These are phyloP conservation scores for Willisornis vidua DNA, from an alignment of 2,113 vertebrate genomes.

Conservation along the genomic window DNA sequence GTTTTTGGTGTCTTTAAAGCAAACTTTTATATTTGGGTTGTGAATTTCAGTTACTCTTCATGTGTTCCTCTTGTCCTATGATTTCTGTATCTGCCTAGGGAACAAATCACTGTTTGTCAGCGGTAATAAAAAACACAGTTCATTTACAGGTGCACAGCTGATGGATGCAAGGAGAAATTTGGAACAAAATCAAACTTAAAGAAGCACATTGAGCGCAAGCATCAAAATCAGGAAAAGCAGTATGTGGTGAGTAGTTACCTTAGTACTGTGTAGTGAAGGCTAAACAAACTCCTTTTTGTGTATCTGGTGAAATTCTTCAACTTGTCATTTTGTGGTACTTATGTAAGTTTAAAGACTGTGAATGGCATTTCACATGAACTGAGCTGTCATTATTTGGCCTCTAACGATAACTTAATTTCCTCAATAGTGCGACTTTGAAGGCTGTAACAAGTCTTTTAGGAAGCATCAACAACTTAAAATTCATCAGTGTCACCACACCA, in stretches of 20 bases:
- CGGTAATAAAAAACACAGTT: neutral
- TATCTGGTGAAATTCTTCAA: neutral
- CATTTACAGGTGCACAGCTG: slow-evolving; percentile 79
- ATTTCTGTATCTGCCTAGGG: neutral
- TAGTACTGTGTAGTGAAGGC: neutral
- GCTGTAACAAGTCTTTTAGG: slow-evolving; percentile 83
- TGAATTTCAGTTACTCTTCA: neutral
- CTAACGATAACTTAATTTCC: slow-evolving; percentile 30
- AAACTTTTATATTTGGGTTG: neutral
- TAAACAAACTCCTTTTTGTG: neutral
- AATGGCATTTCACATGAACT: neutral
- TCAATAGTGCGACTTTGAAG: slow-evolving; percentile 82
- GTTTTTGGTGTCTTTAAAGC: neutral
- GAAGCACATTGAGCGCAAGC: slow-evolving; percentile 84
- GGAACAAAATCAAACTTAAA: slow-evolving; percentile 82
- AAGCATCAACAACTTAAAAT: slow-evolving; percentile 88
- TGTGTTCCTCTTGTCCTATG: neutral
- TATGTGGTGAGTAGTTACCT: slow-evolving; percentile 78
- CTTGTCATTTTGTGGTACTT: neutral
- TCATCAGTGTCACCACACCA: slow-evolving; percentile 83
- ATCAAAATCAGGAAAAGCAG: slow-evolving; percentile 73
- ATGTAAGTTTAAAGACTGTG: neutral
- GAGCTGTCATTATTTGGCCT: neutral
- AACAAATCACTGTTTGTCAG: neutral
- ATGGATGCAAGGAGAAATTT: slow-evolving; percentile 83